Evolutionary conservation across 2,888 invertebrate species (phyloP).

Genomic region (Lepidocyrtinus sp.): DNA sequence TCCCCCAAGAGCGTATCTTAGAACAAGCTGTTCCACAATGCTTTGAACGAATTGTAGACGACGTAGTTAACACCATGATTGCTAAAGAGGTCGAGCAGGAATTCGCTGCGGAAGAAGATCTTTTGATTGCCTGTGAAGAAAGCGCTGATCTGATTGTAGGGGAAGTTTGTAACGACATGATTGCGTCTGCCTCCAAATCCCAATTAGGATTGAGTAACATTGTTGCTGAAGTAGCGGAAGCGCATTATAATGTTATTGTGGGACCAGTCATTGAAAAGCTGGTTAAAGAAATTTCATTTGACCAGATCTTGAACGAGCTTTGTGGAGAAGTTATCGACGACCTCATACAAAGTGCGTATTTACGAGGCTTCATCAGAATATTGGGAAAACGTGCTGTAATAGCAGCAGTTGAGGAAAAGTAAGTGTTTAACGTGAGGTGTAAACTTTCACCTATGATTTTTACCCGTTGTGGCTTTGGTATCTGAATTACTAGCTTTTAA

Average conservation of each 20-base stretch:
- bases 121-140: constrained; percentile 25
- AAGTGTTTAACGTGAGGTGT: too few species aligned
- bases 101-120: not conserved
- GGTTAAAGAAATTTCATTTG: not conserved
- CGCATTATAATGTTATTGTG: not conserved
- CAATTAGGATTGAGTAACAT: not conserved
- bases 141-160: constrained; percentile 10
- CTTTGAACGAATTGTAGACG: not conserved
- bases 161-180: not conserved
- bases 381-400: too few species aligned
- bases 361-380: not conserved
- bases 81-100: not conserved
- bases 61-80: not conserved
- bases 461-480: too few species aligned
- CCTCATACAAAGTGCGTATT: not conserved
- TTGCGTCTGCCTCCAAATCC: not conserved
- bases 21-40: not conserved
- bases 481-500: not conserved
- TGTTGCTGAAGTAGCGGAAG: not conserved
- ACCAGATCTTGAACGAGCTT: not conserved
- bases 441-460: too few species aligned
- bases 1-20: not conserved
- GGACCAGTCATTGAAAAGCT: not conserved
- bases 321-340: constrained; percentile 9
- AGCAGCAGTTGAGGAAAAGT: too few species aligned